A percentile compares a stretch with the other conserved stretches of the same genome.
Conservation (phyloP, 37 sponge, comb jelly and placozoan genomes). For the Geodia barretti region DNA sequence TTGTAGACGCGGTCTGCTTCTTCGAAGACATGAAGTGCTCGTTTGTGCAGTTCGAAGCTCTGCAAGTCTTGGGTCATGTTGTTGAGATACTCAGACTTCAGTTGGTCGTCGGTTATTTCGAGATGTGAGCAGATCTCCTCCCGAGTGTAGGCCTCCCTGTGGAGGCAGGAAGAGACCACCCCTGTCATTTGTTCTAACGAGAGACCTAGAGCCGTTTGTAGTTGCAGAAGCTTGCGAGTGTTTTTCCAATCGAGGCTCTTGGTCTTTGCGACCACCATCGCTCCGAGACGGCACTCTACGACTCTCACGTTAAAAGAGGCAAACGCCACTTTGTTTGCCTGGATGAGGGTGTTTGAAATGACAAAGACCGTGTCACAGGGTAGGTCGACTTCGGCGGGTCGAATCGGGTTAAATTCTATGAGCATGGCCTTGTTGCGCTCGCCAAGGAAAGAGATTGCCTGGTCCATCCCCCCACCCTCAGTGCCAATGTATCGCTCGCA, state of each 20-base stretch:
- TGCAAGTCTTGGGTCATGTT: conserved; percentile 40
- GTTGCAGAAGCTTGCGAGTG: conserved; percentile 43
- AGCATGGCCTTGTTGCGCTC: conserved; percentile 80
- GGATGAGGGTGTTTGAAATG: conserved; percentile 80
- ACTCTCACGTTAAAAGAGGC: conserved; percentile 87
- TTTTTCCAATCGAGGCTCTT: conserved; percentile 72
- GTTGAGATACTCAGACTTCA: conserved; percentile 39
- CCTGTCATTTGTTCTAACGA: conserved; percentile 55
- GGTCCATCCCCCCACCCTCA: conserved; percentile 98
- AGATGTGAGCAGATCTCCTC: conserved; percentile 78
- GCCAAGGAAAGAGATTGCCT: conserved; percentile 95
- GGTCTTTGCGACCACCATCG: conserved; percentile 74
- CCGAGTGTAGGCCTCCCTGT: conserved; percentile 73
- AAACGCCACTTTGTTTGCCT: conserved; percentile 76
- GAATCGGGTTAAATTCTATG: conserved; percentile 91
- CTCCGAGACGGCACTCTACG: conserved; percentile 88
- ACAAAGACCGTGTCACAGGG: conserved; percentile 81
- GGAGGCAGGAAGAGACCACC: conserved; percentile 70
- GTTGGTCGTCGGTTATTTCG: conserved; percentile 51
- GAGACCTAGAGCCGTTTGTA: conserved; percentile 50
- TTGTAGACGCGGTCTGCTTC: conserved; percentile 82
- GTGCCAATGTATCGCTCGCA: conserved; percentile 96
- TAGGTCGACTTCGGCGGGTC: conserved; percentile 61
- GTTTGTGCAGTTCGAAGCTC: conserved; percentile 71
- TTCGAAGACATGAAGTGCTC: conserved; percentile 87